Percentiles rank a stretch among this genome's conserved stretches.
These are phyloP conservation scores for Apocrypta bakeri DNA, from an alignment of 1,140 invertebrate genomes.

Conservation along the genomic window DNA sequence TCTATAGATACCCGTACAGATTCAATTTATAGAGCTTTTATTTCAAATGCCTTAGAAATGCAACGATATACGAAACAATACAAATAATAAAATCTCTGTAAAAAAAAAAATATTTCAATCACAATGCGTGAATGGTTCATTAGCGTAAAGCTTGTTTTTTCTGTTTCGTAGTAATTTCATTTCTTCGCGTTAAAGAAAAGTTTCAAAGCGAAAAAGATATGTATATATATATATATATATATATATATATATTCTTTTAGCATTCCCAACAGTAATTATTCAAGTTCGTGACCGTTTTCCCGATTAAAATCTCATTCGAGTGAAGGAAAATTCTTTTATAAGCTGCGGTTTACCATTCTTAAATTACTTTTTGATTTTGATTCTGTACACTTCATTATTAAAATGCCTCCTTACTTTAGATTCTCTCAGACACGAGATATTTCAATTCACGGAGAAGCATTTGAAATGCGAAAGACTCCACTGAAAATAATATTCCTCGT, in stretches of 20 bases:
- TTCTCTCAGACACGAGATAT: neutral
- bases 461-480: too few relatives aligned
- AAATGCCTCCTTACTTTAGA: neutral
- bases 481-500: too few relatives aligned
- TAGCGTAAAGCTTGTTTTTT: neutral
- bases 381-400: neutral
- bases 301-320: slow-evolving; percentile 3
- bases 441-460: too few relatives aligned
- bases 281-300: neutral
- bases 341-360: neutral
- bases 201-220: neutral
- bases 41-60: neutral
- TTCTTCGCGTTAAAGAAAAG: neutral
- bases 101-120: neutral
- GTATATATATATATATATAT: too few relatives aligned
- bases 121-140: neutral
- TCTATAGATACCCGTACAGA: neutral
- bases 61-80: neutral
- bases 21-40: neutral
- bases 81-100: neutral
- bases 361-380: too few relatives aligned
- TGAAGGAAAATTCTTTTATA: neutral
- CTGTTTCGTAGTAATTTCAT: too few relatives aligned
- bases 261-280: neutral
- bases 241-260: neutral